Base-by-base conservation (phyloP, 2,797 vertebrate genomes). In the Tachyglossus aculeatus region DNA sequence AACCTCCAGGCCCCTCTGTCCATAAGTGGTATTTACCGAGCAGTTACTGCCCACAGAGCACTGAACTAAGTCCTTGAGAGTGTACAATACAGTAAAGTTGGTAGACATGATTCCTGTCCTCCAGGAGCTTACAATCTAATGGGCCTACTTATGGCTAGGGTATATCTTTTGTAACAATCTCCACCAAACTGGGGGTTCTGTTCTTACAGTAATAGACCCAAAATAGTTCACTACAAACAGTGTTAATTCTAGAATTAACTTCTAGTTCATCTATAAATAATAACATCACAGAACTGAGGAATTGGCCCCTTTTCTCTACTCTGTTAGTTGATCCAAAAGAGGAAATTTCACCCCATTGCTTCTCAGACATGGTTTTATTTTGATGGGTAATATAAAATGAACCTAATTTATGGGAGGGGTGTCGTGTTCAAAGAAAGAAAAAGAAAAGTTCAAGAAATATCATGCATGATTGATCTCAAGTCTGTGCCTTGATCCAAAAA, bases 381-480 rank as follows among this genome's bases (percentile, higher is more conserved):
- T 90, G 87, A 91, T 88, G 83, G 83, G 63, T 82, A 76, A 80
- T 87, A 77, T 80, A 79, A 83, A 87, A 88, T 67, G 74, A 88
- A 82, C 74, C 80, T 82, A 85, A 90, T 88, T 90, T 87, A 85
- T 88, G 85, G 78, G 88, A 81, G 88, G 87, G 85, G 72, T 84
- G 85, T 86, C 89, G 75, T 82, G 85, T 84, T 90, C 86, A 91
- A 86, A 76, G 67, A 77, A 77, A 65, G 87, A 57, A 22, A 44
- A 70, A 60, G 16, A 80, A 77, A 80, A 88, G 88, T 90, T 89
- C 84, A 87, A 83, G 89, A 90, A 88, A 88, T 85, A 88, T 66
- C 85, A 88, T 2, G 82, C 90, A 87, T 91, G 89, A 90, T 88
- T 91, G 88, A 91, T 90, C 87, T 84, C 80, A 76, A 85, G 88